These are phyloP conservation scores for Pandemis cinnamomeana DNA, from an alignment of 2,888 invertebrate species.

Conservation along the genomic window DNA sequence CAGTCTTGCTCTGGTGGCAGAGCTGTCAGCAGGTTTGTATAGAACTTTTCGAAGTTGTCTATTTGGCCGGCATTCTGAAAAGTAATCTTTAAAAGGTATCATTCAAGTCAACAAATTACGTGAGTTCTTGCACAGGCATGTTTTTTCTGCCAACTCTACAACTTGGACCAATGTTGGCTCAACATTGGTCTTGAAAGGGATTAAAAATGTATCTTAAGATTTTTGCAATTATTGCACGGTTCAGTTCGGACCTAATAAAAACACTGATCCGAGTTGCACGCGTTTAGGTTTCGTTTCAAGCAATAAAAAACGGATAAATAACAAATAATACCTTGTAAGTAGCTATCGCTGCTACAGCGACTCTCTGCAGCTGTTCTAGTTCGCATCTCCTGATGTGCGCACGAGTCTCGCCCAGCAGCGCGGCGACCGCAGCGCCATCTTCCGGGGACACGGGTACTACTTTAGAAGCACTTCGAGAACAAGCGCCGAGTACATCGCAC, in stretches of 20 bases:
- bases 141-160: no score
- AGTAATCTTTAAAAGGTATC: not conserved
- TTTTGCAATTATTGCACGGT: no score
- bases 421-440: constrained; percentile 50
- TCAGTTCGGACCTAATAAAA: no score
- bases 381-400: constrained; percentile 61
- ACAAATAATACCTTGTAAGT: constrained; percentile 55
- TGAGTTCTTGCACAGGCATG: no score
- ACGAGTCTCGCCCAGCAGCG: constrained; percentile 49
- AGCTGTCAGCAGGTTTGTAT: constrained; percentile 48
- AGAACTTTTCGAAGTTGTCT: constrained; percentile 52
- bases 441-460: constrained; percentile 50
- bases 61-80: constrained; percentile 57
- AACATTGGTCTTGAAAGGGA: no score
- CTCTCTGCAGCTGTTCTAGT: constrained; percentile 48
- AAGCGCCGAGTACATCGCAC: constrained; percentile 63
- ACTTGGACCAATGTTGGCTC: no score
- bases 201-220: no score
- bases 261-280: no score
- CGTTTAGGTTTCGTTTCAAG: no score
- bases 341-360: constrained; percentile 52
- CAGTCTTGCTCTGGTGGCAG: constrained; percentile 47
- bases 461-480: constrained; percentile 48
- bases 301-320: no score
- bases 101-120: no score